Evolutionary conservation across 2,888 invertebrate genomes (phyloP).

Genomic region (Pristionchus fissidentatus): DNA sequence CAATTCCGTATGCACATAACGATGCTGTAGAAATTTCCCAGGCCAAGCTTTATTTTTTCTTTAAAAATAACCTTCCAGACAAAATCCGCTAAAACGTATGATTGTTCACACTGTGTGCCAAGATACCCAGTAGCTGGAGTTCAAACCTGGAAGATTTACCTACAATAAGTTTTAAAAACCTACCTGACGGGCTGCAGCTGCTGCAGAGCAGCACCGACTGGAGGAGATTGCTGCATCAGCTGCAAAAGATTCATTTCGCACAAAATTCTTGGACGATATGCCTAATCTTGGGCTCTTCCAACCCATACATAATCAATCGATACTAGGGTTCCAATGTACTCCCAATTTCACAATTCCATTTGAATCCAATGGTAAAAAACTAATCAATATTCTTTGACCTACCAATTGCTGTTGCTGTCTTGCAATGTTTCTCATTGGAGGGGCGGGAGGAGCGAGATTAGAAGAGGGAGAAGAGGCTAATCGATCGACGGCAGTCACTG

Average conservation of each 20-base stretch:
- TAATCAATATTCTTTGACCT: neutral
- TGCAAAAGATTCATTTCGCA: too few species aligned
- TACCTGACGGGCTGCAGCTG: slow-evolving; percentile 12
- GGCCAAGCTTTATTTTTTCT: too few species aligned
- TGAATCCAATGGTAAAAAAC: too few species aligned
- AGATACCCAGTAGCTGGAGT: too few species aligned
- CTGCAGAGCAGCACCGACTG: slow-evolving; percentile 6
- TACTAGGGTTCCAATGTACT: neutral
- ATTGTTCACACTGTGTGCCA: too few species aligned
- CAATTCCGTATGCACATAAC: neutral
- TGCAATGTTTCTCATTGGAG: slow-evolving; percentile 8
- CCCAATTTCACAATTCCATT: neutral
- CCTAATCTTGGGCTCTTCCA: too few species aligned
- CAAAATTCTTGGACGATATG: too few species aligned
- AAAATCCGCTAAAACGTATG: neutral
- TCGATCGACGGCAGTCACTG: slow-evolving; percentile 2
- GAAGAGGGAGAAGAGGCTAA: slow-evolving; percentile 16
- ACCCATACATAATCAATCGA: too few species aligned
- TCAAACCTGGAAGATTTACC: too few species aligned
- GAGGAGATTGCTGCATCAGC: neutral
- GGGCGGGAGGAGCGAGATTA: neutral
- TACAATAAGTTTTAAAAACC: neutral
- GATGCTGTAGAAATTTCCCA: too few species aligned
- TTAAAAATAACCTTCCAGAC: too few species aligned
- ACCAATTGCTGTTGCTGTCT: slow-evolving; percentile 15